Base-by-base conservation (phyloP, 1,140 invertebrate genomes). In the Papilio aristodemus region DNA sequence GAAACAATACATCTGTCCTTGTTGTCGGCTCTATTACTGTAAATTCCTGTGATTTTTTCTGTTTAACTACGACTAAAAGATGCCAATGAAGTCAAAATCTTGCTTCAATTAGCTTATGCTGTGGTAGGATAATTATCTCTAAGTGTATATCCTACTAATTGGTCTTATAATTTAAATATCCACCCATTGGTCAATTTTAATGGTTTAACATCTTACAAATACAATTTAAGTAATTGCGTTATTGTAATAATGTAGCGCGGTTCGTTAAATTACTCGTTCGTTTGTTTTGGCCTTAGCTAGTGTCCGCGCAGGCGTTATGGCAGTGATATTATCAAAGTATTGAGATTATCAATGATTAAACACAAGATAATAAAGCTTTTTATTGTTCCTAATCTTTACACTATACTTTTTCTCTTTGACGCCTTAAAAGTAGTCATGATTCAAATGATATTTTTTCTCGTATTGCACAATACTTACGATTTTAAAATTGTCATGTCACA, bases 331-430 rank as follows among this genome's bases (percentile, higher is more conserved):
- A 58, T 32, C 63, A 43, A 7, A 36, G 63, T 46, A 66, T 66
- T 66, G 50, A 67, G 71, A 79, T 81, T 79, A 81, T 76, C 75
- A 78, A 67, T 39, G 69, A 67, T 79, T 72, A 79, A 75, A 81
- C 75, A 80, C 64, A 72, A 77, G 78, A 80, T 80, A 73, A 71
- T 79, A 72, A 32, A 67, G 67, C 57, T 73, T 78, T 79, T 76
- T 78, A 74, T 71, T 66, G 69, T 75, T 73, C 74, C 77, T 81
- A 78, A 81, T 81, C 79, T 54, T 54, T 77, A 66, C 58, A 64
- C 71, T 63, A 70, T 70, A 57, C 70, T 79, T 76, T 77, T 63
- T 50, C 13, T 50, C 25, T 50, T 66, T 25, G 36, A 39, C 17
- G 32, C 17, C 17, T 60, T 38, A 38, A 62, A 38, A 62, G 36